Conservation (phyloP, 2,888 invertebrate species). For the Sericinus montela region DNA sequence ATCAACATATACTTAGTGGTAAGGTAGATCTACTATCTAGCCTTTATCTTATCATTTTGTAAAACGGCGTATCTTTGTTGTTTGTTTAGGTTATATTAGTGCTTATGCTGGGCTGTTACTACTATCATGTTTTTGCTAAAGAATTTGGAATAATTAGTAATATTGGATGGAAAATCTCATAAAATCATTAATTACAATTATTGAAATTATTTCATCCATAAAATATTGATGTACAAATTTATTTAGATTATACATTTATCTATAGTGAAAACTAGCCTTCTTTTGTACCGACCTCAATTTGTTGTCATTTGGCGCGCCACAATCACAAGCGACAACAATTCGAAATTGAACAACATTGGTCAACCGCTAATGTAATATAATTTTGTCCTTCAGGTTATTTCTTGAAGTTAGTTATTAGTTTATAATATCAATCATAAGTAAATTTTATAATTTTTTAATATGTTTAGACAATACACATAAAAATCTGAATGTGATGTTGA, state of each 20-base stretch:
- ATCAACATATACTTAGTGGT: conserved; percentile 65
- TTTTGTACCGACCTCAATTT: conserved; percentile 31
- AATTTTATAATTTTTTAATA: too few relatives aligned
- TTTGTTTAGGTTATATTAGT: conserved; percentile 59
- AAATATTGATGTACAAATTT: too few relatives aligned
- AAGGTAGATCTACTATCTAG: conserved; percentile 62
- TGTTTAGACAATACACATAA: too few relatives aligned
- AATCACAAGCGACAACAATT: conserved; percentile 18
- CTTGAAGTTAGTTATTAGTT: too few relatives aligned
- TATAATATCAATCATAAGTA: too few relatives aligned
- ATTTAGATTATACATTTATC: too few relatives aligned
- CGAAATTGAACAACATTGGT: conserved; percentile 10
- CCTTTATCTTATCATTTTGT: conserved; percentile 47
- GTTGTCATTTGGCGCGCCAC: conserved; percentile 28
- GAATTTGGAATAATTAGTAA: conserved; percentile 45
- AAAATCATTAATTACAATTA: background rate
- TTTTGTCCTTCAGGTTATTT: too few relatives aligned
- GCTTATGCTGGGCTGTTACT: conserved; percentile 35
- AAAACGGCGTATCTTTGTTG: conserved; percentile 37
- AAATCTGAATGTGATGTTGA: too few relatives aligned
- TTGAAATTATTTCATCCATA: conserved; percentile 17
- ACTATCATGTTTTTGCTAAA: conserved; percentile 62
- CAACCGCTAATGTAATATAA: background rate
- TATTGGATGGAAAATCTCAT: background rate
- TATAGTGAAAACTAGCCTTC: conserved; percentile 16